phyloP scores from a whole-genome alignment of 2,113 vertebrate genomes.

The Zosterops lateralis region DNA sequence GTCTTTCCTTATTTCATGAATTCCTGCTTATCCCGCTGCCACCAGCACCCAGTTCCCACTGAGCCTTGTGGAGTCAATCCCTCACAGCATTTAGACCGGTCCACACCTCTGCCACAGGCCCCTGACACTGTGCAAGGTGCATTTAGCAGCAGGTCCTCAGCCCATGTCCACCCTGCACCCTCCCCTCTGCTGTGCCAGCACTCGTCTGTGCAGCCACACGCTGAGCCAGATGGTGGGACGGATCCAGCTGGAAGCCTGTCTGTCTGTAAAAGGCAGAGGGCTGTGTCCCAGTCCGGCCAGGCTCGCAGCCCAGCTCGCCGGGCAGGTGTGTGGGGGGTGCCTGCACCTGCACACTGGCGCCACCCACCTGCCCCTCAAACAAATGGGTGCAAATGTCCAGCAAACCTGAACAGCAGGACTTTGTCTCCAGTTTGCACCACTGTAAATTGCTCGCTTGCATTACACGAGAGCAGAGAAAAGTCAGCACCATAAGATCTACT shows the following conservation, averaged over 20 bases:
- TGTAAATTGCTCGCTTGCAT: background rate
- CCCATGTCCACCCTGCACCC: background rate
- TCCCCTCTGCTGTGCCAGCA: background rate
- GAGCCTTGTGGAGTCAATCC: background rate
- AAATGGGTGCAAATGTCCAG: background rate
- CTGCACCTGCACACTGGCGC: rapidly evolving
- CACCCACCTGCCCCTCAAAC: background rate
- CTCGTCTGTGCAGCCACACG: rapidly evolving
- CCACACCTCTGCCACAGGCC: rapidly evolving
- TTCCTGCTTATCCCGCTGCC: rapidly evolving
- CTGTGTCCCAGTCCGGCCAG: rapidly evolving
- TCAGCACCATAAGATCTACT: background rate
- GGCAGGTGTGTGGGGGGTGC: rapidly evolving
- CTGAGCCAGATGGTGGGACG: background rate
- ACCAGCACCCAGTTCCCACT: background rate
- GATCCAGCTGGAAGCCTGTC: background rate
- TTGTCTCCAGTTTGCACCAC: background rate
- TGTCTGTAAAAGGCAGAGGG: background rate
- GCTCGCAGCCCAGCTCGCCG: rapidly evolving
- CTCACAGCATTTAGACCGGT: background rate
- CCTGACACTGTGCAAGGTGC: rapidly evolving
- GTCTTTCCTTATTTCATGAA: background rate
- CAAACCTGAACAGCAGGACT: background rate
- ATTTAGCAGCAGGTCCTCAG: background rate
- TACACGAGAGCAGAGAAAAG: background rate